Evolutionary conservation across 2,797 vertebrate genomes (phyloP).

Genomic region (Clarias fuscus): DNA sequence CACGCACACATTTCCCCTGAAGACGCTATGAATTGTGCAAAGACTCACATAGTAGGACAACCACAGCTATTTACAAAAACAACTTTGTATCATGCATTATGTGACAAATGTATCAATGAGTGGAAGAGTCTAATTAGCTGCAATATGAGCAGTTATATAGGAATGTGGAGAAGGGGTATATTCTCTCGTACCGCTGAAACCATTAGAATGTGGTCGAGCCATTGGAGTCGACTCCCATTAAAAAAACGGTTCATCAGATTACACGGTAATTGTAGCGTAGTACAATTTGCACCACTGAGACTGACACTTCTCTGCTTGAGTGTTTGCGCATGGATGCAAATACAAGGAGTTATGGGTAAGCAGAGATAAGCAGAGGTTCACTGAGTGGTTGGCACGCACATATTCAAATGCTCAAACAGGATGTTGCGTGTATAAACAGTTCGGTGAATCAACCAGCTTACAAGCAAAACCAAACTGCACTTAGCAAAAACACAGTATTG

Average conservation of each 20-base stretch:
- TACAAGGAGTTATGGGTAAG: not conserved
- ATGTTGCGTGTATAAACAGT: not conserved
- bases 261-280: no score
- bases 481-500: no score
- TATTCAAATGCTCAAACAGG: not conserved
- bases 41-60: not conserved
- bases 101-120: not conserved
- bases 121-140: no score
- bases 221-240: not conserved
- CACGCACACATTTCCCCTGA: conserved; percentile 20
- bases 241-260: not conserved
- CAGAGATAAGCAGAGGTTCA: not conserved
- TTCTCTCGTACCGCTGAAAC: not conserved
- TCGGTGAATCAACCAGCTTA: not conserved
- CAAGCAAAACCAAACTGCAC: not conserved
- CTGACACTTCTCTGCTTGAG: not conserved
- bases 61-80: not conserved
- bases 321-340: not conserved
- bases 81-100: not conserved
- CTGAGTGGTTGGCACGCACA: not conserved
- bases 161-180: no score
- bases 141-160: not conserved
- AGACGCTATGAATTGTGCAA: conserved; percentile 28
- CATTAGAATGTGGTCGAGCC: not conserved
- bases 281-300: not conserved